Evolutionary conservation across 2,888 invertebrate species (phyloP).

Genomic region (Tiliacea aurago): DNA sequence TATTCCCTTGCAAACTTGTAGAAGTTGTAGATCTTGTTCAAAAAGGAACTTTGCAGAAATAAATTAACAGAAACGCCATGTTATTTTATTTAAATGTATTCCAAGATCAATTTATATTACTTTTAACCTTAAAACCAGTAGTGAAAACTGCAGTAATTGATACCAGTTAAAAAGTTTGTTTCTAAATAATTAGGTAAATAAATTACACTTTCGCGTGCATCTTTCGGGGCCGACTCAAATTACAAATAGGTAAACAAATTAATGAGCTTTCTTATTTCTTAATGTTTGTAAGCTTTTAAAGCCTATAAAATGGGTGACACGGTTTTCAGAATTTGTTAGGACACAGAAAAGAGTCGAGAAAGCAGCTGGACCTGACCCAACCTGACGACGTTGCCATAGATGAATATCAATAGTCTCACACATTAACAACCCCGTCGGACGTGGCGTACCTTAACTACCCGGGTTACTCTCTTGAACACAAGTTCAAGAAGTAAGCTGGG

Average conservation of each 20-base stretch:
- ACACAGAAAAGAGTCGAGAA: too few relatives aligned
- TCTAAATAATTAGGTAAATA: constrained; percentile 56
- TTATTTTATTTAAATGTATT: constrained; percentile 42
- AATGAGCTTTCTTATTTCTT: constrained; percentile 48
- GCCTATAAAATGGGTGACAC: constrained; percentile 14
- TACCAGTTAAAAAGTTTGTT: constrained; percentile 49
- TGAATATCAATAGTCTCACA: too few relatives aligned
- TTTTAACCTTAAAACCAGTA: constrained; percentile 36
- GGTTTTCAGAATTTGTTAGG: constrained; percentile 1
- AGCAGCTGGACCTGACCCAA: too few relatives aligned
- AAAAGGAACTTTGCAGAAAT: constrained; percentile 6
- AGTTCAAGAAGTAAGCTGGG: too few relatives aligned
- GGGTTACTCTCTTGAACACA: too few relatives aligned
- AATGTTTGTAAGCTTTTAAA: constrained; percentile 14
- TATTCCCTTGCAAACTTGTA: neutral
- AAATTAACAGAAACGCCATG: constrained; percentile 20
- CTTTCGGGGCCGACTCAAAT: constrained; percentile 43
- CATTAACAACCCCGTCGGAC: too few relatives aligned
- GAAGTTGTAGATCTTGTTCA: neutral
- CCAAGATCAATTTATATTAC: constrained; percentile 34
- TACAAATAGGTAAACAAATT: constrained; percentile 54
- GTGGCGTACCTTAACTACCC: too few relatives aligned
- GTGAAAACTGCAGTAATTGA: constrained; percentile 54
- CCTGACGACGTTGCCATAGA: too few relatives aligned
- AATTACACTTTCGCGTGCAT: constrained; percentile 53